A percentile compares a stretch with the other conserved stretches of the same genome.
Conservation (phyloP, 64 coral and sea anemone genomes). For the Actinia tenebrosa region DNA sequence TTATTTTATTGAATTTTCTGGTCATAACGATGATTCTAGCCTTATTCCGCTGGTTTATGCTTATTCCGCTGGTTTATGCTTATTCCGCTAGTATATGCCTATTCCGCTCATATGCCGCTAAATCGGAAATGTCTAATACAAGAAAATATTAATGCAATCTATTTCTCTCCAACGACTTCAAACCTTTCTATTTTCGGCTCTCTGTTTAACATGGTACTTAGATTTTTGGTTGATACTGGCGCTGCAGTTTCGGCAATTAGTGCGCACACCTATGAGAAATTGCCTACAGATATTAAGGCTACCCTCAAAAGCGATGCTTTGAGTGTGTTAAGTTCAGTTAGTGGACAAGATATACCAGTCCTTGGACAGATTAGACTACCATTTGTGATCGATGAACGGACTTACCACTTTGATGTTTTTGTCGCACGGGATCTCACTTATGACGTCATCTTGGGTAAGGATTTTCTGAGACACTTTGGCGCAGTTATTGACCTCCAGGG, state of each 20-base stretch:
- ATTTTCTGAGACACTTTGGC: slow-evolving; percentile 34
- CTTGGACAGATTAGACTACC: neutral
- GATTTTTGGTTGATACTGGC: neutral
- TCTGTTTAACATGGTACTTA: neutral
- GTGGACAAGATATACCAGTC: neutral
- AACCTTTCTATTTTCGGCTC: neutral
- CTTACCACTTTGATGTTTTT: neutral
- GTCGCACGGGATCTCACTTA: slow-evolving; percentile 13
- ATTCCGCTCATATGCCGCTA: too few relatives aligned
- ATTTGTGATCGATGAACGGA: neutral
- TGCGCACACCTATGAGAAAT: neutral
- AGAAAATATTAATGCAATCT: neutral
- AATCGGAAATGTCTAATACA: too few relatives aligned
- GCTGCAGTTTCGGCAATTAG: neutral
- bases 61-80: too few relatives aligned
- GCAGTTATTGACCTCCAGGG: slow-evolving; percentile 41
- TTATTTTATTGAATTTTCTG: too few relatives aligned
- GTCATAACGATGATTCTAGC: too few relatives aligned
- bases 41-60: too few relatives aligned
- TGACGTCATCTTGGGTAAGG: slow-evolving; percentile 40
- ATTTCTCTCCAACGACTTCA: neutral
- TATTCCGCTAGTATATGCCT: too few relatives aligned
- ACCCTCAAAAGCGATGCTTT: neutral
- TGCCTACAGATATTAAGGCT: neutral
- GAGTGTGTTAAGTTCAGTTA: neutral